A percentile compares a stretch with the other conserved stretches of the same genome.
phyloP scores from a whole-genome alignment of 2,888 invertebrate genomes.

The Drosophila prolongata region DNA sequence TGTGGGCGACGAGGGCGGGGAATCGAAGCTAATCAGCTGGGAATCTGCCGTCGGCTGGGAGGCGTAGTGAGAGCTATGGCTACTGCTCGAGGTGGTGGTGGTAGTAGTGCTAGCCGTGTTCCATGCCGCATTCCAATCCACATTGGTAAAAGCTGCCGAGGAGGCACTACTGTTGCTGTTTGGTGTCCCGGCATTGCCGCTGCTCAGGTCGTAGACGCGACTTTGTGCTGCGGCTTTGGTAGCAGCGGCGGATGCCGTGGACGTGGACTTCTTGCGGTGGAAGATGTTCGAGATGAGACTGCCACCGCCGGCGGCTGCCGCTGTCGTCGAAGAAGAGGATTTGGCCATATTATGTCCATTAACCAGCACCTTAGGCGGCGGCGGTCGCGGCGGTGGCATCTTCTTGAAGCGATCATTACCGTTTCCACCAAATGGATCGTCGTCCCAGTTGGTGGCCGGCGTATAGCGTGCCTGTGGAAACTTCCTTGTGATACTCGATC shows the following conservation, averaged over 20 bases:
- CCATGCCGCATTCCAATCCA: conserved; percentile 80
- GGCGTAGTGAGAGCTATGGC: conserved; percentile 24
- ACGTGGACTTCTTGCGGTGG: conserved; percentile 78
- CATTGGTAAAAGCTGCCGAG: conserved; percentile 28
- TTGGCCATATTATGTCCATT: conserved; percentile 63
- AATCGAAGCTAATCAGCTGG: conserved; percentile 89
- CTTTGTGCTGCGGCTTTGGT: conserved; percentile 65
- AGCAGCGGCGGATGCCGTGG: conserved; percentile 58
- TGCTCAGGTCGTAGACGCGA: conserved; percentile 79
- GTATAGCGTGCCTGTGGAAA: conserved; percentile 83
- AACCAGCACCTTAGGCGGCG: conserved; percentile 81
- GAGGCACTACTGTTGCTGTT: conserved; percentile 12
- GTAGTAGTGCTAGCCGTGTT: conserved; percentile 54
- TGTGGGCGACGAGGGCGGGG: conserved; percentile 90
- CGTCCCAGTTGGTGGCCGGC: conserved; percentile 83
- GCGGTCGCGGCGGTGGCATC: conserved; percentile 83
- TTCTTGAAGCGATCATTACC: conserved; percentile 73
- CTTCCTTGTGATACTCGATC: conserved; percentile 80
- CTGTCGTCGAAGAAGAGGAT: conserved; percentile 14
- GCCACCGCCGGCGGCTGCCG: conserved; percentile 23
- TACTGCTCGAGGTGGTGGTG: conserved; percentile 7
- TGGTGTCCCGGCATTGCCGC: conserved; percentile 58
- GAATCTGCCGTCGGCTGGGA: conserved; percentile 55
- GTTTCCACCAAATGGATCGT: conserved; percentile 72
- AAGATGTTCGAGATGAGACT: conserved; percentile 82